Base-by-base conservation (phyloP, 1,140 invertebrate species). In the Penaeus indicus region DNA sequence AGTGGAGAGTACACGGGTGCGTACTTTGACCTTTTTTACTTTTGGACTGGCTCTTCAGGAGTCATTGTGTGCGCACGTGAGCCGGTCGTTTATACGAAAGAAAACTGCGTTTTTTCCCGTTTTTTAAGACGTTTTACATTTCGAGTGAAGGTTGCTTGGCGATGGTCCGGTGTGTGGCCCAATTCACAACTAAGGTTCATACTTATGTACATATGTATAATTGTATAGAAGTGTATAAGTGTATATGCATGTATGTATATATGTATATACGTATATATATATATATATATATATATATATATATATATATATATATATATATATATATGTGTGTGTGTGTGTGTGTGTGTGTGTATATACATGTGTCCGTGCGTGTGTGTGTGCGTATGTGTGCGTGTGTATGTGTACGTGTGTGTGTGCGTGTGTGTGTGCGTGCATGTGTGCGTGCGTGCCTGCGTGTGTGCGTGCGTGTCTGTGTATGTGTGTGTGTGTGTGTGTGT, bases 171-270 rank as follows among this genome's bases (percentile, higher is more conserved):
- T 13, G 3, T 10, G 47, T 10, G 3, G 11, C 47, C 0, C 3
- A 13, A 10, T 5, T 3, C 11, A 5, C 47, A 13, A 78, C 2
- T 1, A 38, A 8, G 3, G 19, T 42, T 32, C 13, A 4, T 79
- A 47, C 21, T 13, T 79, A 79, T 79, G 21, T 47, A 32, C 47
- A 47, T 47, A 79, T 79, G 47, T 79, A 13, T 13, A 79, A 38
- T 38, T 79, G 47, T 79, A 79, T 79, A 79, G 32, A 79, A 18
- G 42, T 79, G 42, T 79, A 79, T 79, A 32, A 42, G 42, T 79
- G 42, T 79, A 79, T 79, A 79, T 79, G 42, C 42, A 32, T 32
- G 42, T 79, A 79, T 79, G 42, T 79, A 79, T 79, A 79, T 79
- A 38, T 79, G 8, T 79, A 38, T 79, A 38, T 79, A 38, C 42